Evolutionary conservation across 92 coral and sea anemone genomes (phyloP), one percentile per base, ranked within the genome.

Genomic region (Umimayanthus kanabou): DNA sequence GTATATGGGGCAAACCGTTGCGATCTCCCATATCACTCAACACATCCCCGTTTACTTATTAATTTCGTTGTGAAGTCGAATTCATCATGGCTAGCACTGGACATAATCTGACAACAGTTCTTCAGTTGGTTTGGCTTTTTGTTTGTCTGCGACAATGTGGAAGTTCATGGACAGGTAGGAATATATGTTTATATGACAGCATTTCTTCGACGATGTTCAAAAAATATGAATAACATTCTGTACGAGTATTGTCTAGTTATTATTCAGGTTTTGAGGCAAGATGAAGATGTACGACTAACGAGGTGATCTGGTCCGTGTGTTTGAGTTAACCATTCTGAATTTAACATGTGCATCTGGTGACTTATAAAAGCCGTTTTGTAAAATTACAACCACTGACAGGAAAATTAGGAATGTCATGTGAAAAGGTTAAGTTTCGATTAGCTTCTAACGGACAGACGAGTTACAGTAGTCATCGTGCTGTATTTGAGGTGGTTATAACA

Each of bases 71-170:
- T 49, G 55, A 78, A 49, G 37, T 30, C 1, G 65, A 25, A 2
- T 78, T 78, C 16, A 49, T 49, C 23, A 78, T 78, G 81, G 16
- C 39, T 1, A 9, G 65, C 4, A 49, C 18, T 45, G 57, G 33
- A 47, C 65, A 18, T 25, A 50, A 49, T 78, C 49, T 47, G 40
- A 49, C 23, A 78, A 78, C 81, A 78, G 81, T 33, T 47, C 81
- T 78, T 47, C 65, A 23, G 49, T 33, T 49, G 20, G 49, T 78
- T 26, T 78, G 42, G 14, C 65, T 78, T 49, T 49, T 78, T 78
- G 65, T 78, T 49, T 23, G 53, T 18, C 37, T 78, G 4, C 18
- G 43, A 55, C 65, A 45, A 11, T 49, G 81, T 78, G 64, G 81
- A 15, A 78, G 81, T 18, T 47, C 66, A 0, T 78, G 9, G 5